Evolutionary conservation across 2,888 invertebrate species (phyloP).

Genomic region (Suillia variegata): DNA sequence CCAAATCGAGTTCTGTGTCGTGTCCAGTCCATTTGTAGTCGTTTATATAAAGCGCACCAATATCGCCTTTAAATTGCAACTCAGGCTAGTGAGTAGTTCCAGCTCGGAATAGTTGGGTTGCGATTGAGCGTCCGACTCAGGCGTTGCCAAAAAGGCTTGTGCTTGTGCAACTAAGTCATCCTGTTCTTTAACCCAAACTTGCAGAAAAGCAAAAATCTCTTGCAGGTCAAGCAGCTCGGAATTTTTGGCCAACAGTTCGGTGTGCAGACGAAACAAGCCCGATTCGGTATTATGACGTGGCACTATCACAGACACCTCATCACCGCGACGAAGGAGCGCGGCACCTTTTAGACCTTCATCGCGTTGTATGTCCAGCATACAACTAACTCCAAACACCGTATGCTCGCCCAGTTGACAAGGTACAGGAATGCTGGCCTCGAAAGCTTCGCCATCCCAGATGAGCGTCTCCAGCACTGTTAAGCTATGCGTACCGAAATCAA

Average conservation of each 20-base stretch:
- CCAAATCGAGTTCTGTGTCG: slow-evolving; percentile 44
- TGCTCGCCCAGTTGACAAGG: slow-evolving; percentile 50
- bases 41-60: slow-evolving; percentile 46
- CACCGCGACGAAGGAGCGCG: slow-evolving; percentile 38
- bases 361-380: slow-evolving; percentile 53
- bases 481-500: slow-evolving; percentile 54
- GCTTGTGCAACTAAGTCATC: slow-evolving; percentile 39
- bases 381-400: slow-evolving; percentile 45
- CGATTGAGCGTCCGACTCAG: background rate
- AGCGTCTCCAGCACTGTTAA: slow-evolving; percentile 56
- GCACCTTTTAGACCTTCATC: slow-evolving; percentile 53
- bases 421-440: slow-evolving; percentile 50
- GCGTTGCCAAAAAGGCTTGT: slow-evolving; percentile 25
- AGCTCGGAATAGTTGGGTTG: slow-evolving; percentile 26
- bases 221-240: slow-evolving; percentile 51
- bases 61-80: slow-evolving; percentile 40
- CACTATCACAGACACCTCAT: slow-evolving; percentile 50
- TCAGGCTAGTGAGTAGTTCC: slow-evolving; percentile 36
- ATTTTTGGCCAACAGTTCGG: slow-evolving; percentile 48
- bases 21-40: slow-evolving; percentile 44
- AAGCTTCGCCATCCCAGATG: slow-evolving; percentile 60
- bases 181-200: slow-evolving; percentile 48
- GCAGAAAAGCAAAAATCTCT: slow-evolving; percentile 46
- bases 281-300: slow-evolving; percentile 53
- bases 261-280: slow-evolving; percentile 51